Base-by-base conservation (phyloP, 2,888 invertebrate genomes). In the Epirrhoe alternata region DNA sequence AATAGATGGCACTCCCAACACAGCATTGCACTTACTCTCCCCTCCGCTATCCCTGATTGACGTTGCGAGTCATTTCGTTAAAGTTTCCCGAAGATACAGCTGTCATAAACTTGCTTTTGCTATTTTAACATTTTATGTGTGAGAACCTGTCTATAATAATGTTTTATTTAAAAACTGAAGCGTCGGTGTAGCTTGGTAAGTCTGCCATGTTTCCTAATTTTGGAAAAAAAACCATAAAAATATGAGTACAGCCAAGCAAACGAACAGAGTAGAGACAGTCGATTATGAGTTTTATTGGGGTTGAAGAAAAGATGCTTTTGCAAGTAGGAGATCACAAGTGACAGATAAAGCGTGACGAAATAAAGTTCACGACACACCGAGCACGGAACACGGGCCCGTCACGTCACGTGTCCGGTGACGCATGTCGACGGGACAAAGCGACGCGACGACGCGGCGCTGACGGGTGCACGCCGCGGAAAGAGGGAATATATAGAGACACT, bases 11-110 rank as follows among this genome's bases (percentile, higher is more conserved):
- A 42, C 80, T 82, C 78, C 71, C 82, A 74, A 87, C 87, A 87
- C 80, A 84, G 80, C 78, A 84, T 77, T 77, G 87, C 87, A 87
- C 86, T 87, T 79, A 70, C 70, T 66, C 66, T 74, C 81, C 84
- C 82, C 77, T 73, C 68, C 42, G 33, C 68, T 24, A 24, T 24
- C 24, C 24, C 24, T 73, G 81, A 84, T 77, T 82, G 83, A 81
- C 82, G 77, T 74, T 61, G 68, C 61, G 66, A 68, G 71, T 68
- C 68, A 68, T 74, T 73, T 65, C 16, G 42, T 54, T 45, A 55
- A 58, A 53, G 38, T 59, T 62, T 69, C 55, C 68, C 66, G 61
- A 65, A 64, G 66, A 67, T 61, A 64, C 38, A 59, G 35, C 62
- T 61, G 53, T 61, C 60, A 47, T 33, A 45, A 42, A 30, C 16